Conservation (phyloP, 2,888 invertebrate genomes). For the Stenichneumon culpator region DNA sequence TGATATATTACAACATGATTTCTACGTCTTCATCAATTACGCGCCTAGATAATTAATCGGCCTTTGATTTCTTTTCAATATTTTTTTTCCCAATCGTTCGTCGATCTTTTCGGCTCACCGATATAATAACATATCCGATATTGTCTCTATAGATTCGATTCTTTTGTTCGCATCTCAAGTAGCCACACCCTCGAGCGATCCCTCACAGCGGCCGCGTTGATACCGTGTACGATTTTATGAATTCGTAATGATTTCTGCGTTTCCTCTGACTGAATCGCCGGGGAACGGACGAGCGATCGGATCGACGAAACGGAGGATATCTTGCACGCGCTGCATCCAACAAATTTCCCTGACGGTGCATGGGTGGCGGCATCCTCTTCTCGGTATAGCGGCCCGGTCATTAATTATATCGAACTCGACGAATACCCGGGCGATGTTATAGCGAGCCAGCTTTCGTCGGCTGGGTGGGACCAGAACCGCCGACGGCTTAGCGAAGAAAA, state of each 20-base stretch:
- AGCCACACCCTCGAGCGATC: slow-evolving; percentile 51
- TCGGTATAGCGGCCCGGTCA: slow-evolving; percentile 62
- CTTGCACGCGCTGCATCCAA: slow-evolving; percentile 44
- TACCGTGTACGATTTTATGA: slow-evolving; percentile 48
- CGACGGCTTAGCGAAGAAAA: slow-evolving; percentile 65
- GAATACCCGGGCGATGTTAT: slow-evolving; percentile 49
- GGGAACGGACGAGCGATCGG: slow-evolving; percentile 57
- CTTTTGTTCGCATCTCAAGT: slow-evolving; percentile 59
- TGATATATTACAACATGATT: no score
- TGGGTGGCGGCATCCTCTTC: slow-evolving; percentile 65
- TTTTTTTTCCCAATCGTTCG: slow-evolving; percentile 16
- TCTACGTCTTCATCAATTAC: slow-evolving; percentile 53
- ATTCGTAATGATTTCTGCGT: slow-evolving; percentile 64
- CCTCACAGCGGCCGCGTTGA: slow-evolving; percentile 38
- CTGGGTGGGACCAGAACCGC: slow-evolving; percentile 57
- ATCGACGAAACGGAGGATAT: slow-evolving; percentile 32
- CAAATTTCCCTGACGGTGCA: slow-evolving; percentile 41
- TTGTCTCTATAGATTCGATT: slow-evolving; percentile 55
- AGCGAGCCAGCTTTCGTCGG: slow-evolving; percentile 59
- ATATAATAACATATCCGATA: slow-evolving; percentile 20
- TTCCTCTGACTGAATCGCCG: slow-evolving; percentile 50
- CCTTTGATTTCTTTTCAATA: slow-evolving; percentile 5
- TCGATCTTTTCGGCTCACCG: slow-evolving; percentile 41
- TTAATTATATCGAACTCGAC: slow-evolving; percentile 69
- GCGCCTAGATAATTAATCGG: not conserved